Percentiles rank a stretch among this genome's conserved stretches.
These are phyloP conservation scores for Otus scops DNA, from an alignment of 2,797 vertebrate genomes.

Conservation along the genomic window DNA sequence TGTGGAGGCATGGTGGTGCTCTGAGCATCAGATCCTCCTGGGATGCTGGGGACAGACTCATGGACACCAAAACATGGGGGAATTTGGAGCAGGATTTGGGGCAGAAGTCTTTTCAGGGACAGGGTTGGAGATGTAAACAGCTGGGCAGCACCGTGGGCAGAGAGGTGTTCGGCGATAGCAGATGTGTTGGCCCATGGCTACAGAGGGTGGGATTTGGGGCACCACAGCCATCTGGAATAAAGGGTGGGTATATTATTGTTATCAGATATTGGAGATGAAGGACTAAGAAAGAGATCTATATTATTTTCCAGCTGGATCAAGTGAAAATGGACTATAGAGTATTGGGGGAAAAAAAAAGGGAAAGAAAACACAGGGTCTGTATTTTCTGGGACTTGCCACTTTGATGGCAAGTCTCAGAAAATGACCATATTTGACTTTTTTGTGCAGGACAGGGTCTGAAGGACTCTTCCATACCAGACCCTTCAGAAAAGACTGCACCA, in stretches of 20 bases:
- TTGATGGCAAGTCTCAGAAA: background rate
- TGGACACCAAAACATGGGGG: rapidly evolving
- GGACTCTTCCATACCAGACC: background rate
- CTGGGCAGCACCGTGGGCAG: too few species aligned
- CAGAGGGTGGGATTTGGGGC: background rate
- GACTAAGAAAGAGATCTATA: background rate
- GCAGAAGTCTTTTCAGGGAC: background rate
- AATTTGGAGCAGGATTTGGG: background rate
- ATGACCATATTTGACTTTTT: too few species aligned
- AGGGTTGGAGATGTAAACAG: background rate
- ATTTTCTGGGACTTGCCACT: background rate
- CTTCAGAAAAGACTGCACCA: background rate
- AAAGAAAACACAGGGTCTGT: background rate
- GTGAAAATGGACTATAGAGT: background rate
- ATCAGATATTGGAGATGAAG: background rate
- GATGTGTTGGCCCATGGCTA: background rate
- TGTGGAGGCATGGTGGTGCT: rapidly evolving
- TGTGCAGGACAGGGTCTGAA: background rate
- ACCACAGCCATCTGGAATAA: rapidly evolving
- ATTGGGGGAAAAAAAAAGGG: background rate
- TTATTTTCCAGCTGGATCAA: background rate
- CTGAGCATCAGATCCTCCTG: background rate
- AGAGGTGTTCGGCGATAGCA: background rate
- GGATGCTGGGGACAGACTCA: rapidly evolving
- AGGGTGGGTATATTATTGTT: too few species aligned